Evolutionary conservation across 2,797 vertebrate species (phyloP), one percentile per base, ranked within the genome.

Genomic region (Danio kyathit): DNA sequence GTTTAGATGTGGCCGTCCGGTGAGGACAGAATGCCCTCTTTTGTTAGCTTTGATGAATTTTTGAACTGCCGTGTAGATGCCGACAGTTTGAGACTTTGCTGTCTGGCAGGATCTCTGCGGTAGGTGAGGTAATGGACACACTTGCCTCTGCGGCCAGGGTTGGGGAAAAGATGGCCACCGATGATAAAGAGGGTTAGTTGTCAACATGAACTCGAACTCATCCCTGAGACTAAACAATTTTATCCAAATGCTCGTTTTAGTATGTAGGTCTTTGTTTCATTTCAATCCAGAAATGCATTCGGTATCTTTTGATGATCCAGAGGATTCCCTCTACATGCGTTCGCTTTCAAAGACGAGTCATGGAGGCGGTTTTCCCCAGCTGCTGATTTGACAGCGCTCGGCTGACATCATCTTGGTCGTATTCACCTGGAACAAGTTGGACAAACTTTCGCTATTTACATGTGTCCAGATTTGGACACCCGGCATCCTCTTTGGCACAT

Each of bases 401-500:
- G 61, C 75, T 86, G 85, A 85, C 78, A 83, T 60, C 80, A 79
- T 74, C 21, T 76, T 59, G 82, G 69, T 73, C 44, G 66, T 73
- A 49, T 80, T 85, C 82, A 76, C 79, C 76, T 44, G 54, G 64
- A 84, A 85, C 86, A 83, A 86, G 74, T 82, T 75, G 81, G 84
- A 88, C 86, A 88, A 88, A 88, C 83, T 86, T 86, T 86, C 56
- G 16, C 83, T 83, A 86, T 86, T 88, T 85, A 82, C 85, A 85
- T 82, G 83, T 88, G 86, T 85, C 86, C 65, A 5, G 64, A 78
- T 83, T 78, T 74, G 74, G 82, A 82, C 84, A 81, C 71, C 40
- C 72, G 61, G 76, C 74, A 21, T 66, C 81, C 74, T 70, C 44
- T 72, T 71, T 77, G 83, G 83, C 76, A 79, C 79, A 78, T 69